Conservation (phyloP, 2,888 invertebrate species). For the Amphiduros pacificus region DNA sequence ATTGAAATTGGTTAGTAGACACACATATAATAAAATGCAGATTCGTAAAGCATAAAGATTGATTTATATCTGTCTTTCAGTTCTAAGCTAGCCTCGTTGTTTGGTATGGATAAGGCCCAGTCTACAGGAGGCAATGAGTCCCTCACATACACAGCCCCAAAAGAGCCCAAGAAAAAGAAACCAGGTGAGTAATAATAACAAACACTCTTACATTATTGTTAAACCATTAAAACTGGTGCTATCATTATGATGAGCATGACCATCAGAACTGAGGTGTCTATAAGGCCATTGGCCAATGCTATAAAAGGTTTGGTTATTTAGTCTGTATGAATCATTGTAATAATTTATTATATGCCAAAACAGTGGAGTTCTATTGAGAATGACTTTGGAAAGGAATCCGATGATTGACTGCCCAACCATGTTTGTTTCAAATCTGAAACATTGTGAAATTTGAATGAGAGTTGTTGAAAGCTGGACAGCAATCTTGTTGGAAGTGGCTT, state of each 20-base stretch:
- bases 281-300: too few relatives aligned
- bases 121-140: conserved; percentile 50
- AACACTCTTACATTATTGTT: too few relatives aligned
- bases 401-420: neutral
- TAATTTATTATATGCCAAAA: too few relatives aligned
- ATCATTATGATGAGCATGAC: too few relatives aligned
- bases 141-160: conserved; percentile 56
- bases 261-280: too few relatives aligned
- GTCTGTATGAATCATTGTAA: too few relatives aligned
- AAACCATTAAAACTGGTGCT: too few relatives aligned
- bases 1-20: neutral
- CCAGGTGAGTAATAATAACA: conserved; percentile 15
- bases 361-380: too few relatives aligned
- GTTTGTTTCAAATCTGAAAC: neutral
- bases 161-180: conserved; percentile 51
- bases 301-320: too few relatives aligned
- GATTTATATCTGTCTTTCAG: conserved; percentile 26
- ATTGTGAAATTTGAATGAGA: neutral
- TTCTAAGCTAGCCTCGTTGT: conserved; percentile 50
- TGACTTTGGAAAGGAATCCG: too few relatives aligned
- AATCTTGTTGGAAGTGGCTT: neutral
- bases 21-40: too few relatives aligned
- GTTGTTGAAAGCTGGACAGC: neutral
- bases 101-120: conserved; percentile 48
- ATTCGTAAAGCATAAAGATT: neutral